phyloP scores from a whole-genome alignment of 92 coral and sea anemone genomes.

The Umimayanthus chanpuru region DNA sequence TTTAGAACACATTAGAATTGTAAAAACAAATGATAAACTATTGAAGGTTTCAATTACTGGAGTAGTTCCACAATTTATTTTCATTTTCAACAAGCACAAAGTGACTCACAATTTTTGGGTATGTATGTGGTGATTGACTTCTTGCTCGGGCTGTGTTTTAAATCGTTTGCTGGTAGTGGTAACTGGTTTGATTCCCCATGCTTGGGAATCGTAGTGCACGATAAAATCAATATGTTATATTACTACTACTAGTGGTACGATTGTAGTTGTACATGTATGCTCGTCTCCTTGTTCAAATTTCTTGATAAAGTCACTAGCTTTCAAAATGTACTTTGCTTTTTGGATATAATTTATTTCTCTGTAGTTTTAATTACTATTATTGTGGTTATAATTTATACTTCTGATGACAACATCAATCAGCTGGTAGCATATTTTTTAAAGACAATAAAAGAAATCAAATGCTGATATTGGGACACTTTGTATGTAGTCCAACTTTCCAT shows the following conservation, averaged over 20 bases:
- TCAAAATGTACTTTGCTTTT: not conserved
- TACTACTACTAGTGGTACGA: no score
- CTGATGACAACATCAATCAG: not conserved
- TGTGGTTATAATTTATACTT: no score
- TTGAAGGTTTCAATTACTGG: constrained; percentile 3
- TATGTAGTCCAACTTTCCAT: not conserved
- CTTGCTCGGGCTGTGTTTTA: not conserved
- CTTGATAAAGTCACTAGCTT: not conserved
- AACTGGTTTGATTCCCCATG: not conserved
- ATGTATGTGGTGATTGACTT: not conserved
- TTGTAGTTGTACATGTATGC: no score
- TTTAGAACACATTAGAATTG: not conserved
- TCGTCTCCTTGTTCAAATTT: not conserved
- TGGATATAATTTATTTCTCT: not conserved
- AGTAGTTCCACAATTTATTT: not conserved
- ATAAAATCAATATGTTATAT: no score
- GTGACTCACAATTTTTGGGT: not conserved
- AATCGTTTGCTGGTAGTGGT: not conserved
- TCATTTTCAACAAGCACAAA: not conserved
- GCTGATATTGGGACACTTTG: not conserved
- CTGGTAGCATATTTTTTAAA: not conserved
- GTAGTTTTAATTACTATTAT: no score
- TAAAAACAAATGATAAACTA: not conserved
- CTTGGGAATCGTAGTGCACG: not conserved
- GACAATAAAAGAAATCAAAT: not conserved